phyloP scores from a whole-genome alignment of 2,797 vertebrate species.

The Myoxocephalus aenaeus region DNA sequence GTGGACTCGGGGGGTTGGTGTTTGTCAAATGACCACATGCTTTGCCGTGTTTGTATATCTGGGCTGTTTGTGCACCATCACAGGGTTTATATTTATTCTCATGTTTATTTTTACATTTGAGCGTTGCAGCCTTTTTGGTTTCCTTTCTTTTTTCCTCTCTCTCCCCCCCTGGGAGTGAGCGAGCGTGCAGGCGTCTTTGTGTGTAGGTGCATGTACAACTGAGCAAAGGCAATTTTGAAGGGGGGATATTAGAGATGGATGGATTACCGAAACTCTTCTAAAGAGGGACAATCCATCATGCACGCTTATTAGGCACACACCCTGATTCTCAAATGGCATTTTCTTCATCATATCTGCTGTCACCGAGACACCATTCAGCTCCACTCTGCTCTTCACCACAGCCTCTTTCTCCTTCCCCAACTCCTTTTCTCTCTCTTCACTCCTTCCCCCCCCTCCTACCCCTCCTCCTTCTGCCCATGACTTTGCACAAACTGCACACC shows the following conservation, averaged over 20 bases:
- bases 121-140: conserved; percentile 3
- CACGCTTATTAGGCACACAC: conserved; percentile 80
- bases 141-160: background rate
- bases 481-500: conserved; percentile 77
- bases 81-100: conserved; percentile 49
- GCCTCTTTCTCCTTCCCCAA: conserved; percentile 27
- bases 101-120: conserved; percentile 55
- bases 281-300: conserved; percentile 83
- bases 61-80: conserved; percentile 42
- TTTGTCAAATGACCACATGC: conserved; percentile 39
- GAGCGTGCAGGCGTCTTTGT: conserved; percentile 12
- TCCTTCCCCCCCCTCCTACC: conserved; percentile 40
- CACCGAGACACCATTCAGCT: conserved; percentile 62
- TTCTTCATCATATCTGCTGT: conserved; percentile 76
- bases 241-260: conserved; percentile 82
- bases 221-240: conserved; percentile 79
- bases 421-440: conserved; percentile 28
- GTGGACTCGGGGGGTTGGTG: conserved; percentile 33
- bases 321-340: conserved; percentile 73
- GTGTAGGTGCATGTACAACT: conserved; percentile 64
- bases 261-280: conserved; percentile 83
- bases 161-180: background rate
- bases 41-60: conserved; percentile 28
- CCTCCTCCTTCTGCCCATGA: conserved; percentile 61
- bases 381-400: conserved; percentile 35